Evolutionary conservation across 2,888 invertebrate genomes (phyloP).

Genomic region (Chrysolina haemoptera): DNA sequence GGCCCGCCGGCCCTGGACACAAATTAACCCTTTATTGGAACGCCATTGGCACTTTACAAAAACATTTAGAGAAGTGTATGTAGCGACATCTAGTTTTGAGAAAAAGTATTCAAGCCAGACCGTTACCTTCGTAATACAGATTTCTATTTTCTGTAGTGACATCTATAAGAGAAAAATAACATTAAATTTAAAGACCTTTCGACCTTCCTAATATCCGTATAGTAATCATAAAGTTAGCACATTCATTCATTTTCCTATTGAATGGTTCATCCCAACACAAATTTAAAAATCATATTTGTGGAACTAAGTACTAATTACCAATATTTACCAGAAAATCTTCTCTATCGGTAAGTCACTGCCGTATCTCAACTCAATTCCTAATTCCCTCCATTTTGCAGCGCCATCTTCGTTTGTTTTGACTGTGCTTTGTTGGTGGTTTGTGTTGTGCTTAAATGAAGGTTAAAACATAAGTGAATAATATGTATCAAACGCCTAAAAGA

Average conservation of each 20-base stretch:
- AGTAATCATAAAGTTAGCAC: no score
- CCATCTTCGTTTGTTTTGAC: constrained; percentile 63
- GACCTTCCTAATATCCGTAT: no score
- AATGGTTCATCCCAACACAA: not conserved
- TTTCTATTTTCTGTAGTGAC: not conserved
- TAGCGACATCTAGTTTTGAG: not conserved
- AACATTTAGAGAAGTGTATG: not conserved
- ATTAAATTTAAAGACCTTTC: no score
- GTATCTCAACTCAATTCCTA: not conserved
- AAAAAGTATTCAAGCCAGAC: not conserved
- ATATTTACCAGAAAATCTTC: not conserved
- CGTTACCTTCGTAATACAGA: no score
- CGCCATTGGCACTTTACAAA: no score
- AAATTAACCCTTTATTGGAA: no score
- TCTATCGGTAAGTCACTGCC: constrained; percentile 17
- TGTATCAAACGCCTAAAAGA: constrained; percentile 62
- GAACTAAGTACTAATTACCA: not conserved
- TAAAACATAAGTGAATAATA: constrained; percentile 57
- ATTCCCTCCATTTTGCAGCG: constrained; percentile 63
- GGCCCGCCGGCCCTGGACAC: no score
- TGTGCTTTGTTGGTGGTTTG: constrained; percentile 51
- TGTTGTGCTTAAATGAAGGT: constrained; percentile 46
- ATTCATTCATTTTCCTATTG: not conserved
- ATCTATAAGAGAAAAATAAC: not conserved
- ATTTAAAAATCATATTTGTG: no score